Percentiles rank a stretch among this genome's conserved stretches.
These are phyloP conservation scores for Luperina testacea DNA, from an alignment of 2,888 invertebrate species.

Conservation along the genomic window DNA sequence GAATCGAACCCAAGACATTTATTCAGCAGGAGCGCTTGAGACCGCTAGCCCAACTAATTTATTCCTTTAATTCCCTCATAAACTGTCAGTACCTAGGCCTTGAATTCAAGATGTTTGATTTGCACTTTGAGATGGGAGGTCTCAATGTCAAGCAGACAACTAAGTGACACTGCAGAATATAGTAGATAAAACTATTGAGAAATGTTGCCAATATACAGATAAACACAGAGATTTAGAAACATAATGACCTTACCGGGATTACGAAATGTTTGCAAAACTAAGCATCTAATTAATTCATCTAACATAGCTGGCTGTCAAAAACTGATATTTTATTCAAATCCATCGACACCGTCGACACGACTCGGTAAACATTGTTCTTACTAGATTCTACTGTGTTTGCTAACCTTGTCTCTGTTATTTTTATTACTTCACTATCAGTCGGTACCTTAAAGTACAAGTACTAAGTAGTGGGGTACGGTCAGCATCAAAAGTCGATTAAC, in stretches of 20 bases:
- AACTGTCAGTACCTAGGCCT: too few relatives aligned
- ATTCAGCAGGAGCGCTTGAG: too few relatives aligned
- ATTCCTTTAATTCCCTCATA: too few relatives aligned
- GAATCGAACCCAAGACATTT: background rate
- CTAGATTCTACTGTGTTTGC: background rate
- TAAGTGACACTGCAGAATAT: background rate
- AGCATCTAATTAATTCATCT: conserved; percentile 1
- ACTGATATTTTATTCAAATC: conserved; percentile 19
- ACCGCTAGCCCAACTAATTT: too few relatives aligned
- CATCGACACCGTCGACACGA: too few relatives aligned
- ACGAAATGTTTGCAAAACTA: conserved; percentile 24
- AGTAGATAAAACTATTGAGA: conserved; percentile 2
- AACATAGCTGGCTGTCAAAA: background rate
- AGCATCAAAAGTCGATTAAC: too few relatives aligned
- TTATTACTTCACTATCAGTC: background rate
- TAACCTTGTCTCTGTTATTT: background rate
- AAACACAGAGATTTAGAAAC: conserved; percentile 31
- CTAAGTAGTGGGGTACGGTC: too few relatives aligned
- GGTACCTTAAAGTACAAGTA: background rate
- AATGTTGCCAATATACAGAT: conserved; percentile 25
- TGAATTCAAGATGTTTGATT: background rate
- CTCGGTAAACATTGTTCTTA: background rate
- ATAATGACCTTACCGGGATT: conserved; percentile 34
- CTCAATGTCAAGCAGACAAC: too few relatives aligned
- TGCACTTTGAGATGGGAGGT: background rate